phyloP scores from a whole-genome alignment of 2,797 vertebrate species.

The Peromyscus melanophrys region DNA sequence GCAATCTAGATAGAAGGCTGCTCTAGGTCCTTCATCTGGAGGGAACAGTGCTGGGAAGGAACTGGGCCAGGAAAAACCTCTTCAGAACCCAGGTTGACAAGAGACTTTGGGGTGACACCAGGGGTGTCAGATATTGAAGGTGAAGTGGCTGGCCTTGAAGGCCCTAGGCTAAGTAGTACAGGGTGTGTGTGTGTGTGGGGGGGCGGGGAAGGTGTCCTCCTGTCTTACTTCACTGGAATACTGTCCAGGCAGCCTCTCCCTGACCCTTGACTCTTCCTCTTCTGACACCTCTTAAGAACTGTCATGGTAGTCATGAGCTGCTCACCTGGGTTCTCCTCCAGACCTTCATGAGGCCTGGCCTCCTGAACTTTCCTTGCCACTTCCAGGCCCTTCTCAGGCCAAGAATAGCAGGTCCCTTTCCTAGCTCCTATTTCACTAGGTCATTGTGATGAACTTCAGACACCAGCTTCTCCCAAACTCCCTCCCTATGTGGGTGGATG shows the following conservation, averaged over 20 bases:
- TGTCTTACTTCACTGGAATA: not conserved
- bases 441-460: not conserved
- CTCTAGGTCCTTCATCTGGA: not conserved
- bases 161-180: not conserved
- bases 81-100: not conserved
- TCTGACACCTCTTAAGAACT: not conserved
- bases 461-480: not conserved
- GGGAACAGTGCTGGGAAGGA: constrained; percentile 26
- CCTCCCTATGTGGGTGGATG: not conserved
- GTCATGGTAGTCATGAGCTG: not conserved
- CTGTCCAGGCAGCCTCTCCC: not conserved
- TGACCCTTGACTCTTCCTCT: not conserved
- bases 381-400: not conserved
- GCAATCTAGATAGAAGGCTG: not conserved
- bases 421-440: not conserved
- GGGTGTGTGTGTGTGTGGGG: too few relatives aligned
- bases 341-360: not conserved
- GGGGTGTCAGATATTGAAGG: not conserved
- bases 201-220: too few relatives aligned
- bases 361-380: not conserved
- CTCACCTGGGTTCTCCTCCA: not conserved
- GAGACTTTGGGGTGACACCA: not conserved
- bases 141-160: not conserved
- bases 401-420: not conserved
- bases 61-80: not conserved